Conservation (phyloP, 2,113 vertebrate species). For the Osmerus eperlanus region DNA sequence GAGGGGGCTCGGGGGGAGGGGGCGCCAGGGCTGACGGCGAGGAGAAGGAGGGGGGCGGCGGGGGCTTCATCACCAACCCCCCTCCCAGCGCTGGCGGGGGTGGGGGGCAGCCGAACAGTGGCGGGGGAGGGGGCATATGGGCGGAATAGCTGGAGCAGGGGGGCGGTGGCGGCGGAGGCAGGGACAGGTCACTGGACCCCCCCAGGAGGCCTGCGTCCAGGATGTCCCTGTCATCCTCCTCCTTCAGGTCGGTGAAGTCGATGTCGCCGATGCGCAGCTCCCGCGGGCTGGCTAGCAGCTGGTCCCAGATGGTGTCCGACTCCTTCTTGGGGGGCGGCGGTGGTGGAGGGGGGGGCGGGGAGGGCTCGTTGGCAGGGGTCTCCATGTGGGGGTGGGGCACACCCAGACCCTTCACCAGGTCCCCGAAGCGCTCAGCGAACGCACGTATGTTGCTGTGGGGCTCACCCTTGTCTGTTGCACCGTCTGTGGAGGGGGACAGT, state of each 20-base stretch:
- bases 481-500: background rate
- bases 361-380: conserved; percentile 57
- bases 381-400: conserved; percentile 40
- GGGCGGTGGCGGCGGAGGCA: conserved; percentile 82
- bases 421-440: conserved; percentile 87
- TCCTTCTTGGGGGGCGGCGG: conserved; percentile 74
- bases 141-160: conserved; percentile 72
- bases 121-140: conserved; percentile 68
- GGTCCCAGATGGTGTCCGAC: conserved; percentile 96
- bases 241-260: conserved; percentile 93
- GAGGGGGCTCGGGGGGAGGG: conserved; percentile 78
- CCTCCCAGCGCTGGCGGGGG: conserved; percentile 75
- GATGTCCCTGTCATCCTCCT: conserved; percentile 88
- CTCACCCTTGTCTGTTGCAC: conserved; percentile 66
- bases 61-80: conserved; percentile 68
- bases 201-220: conserved; percentile 78
- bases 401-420: conserved; percentile 76
- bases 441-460: conserved; percentile 79
- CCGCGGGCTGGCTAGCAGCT: conserved; percentile 90
- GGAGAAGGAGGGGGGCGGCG: conserved; percentile 65
- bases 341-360: conserved; percentile 22
- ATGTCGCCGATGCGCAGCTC: conserved; percentile 95
- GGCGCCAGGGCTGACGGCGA: conserved; percentile 37
- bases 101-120: conserved; percentile 69
- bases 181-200: conserved; percentile 72